These are phyloP conservation scores for Triops cancriformis DNA, from an alignment of 1,140 invertebrate genomes.

Conservation along the genomic window DNA sequence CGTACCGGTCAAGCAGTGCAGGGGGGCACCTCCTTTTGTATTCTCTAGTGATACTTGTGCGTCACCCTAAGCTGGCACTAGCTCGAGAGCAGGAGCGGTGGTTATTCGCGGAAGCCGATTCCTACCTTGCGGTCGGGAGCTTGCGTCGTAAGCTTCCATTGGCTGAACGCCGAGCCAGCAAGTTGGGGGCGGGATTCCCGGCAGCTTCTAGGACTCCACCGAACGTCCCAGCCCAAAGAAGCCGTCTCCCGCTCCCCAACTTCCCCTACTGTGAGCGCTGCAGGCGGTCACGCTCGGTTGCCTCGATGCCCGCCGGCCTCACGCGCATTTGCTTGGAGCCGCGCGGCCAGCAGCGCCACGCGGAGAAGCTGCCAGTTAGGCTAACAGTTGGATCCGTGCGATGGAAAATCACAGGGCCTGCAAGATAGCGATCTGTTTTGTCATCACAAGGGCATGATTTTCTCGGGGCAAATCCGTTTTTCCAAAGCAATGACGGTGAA, in stretches of 20 bases:
- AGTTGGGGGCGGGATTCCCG: not conserved
- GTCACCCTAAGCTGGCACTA: not conserved
- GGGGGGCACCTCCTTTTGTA: not conserved
- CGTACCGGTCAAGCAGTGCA: not conserved
- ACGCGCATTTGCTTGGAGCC: not conserved
- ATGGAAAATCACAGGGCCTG: too few species aligned
- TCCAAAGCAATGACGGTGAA: too few species aligned
- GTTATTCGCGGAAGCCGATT: conserved; percentile 9
- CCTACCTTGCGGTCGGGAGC: conserved; percentile 11
- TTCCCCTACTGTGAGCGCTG: conserved; percentile 4
- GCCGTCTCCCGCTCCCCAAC: not conserved
- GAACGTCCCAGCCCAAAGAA: not conserved
- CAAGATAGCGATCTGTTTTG: too few species aligned
- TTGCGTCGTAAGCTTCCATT: conserved; percentile 6
- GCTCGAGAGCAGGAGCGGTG: not conserved
- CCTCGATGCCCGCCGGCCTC: not conserved
- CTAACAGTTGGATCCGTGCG: too few species aligned
- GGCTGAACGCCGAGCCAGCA: not conserved
- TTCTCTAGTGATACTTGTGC: not conserved
- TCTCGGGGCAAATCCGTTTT: too few species aligned
- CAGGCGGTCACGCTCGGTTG: not conserved
- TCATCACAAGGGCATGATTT: too few species aligned
- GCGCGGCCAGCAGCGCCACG: not conserved
- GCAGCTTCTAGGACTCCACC: conserved; percentile 4
- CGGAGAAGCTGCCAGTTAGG: not conserved